phyloP scores from a whole-genome alignment of 2,113 vertebrate species.

The Paracanthobrama guichenoti region DNA sequence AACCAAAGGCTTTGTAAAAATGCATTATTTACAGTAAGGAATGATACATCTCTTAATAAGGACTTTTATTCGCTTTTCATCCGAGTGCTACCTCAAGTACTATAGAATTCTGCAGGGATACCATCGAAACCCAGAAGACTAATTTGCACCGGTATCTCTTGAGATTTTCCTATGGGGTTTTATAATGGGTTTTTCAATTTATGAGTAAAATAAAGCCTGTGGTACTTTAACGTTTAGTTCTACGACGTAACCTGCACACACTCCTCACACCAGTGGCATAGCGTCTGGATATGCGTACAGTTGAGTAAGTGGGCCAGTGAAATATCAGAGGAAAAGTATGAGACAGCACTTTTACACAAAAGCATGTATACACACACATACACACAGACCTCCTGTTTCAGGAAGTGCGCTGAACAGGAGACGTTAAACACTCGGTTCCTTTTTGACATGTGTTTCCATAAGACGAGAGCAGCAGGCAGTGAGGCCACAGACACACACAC shows the following conservation, averaged over 20 bases:
- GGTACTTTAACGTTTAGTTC: too few species aligned
- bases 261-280: too few species aligned
- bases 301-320: constrained; percentile 78
- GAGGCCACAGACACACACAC: constrained; percentile 16
- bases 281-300: too few species aligned
- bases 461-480: constrained; percentile 27
- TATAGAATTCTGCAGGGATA: too few species aligned
- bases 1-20: not conserved
- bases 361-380: constrained; percentile 16
- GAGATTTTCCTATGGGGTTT: too few species aligned
- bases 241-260: too few species aligned
- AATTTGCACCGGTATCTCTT: too few species aligned
- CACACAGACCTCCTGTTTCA: constrained; percentile 72
- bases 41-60: not conserved
- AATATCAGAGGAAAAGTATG: constrained; percentile 78
- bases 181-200: too few species aligned
- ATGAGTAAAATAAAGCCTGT: too few species aligned
- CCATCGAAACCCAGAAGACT: too few species aligned
- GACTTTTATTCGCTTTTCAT: too few species aligned
- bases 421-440: constrained; percentile 78
- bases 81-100: too few species aligned
- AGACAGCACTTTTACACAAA: constrained; percentile 84
- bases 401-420: constrained; percentile 77
- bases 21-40: not conserved
- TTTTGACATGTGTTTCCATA: constrained; percentile 75